Percentiles rank a stretch among this genome's conserved stretches.
Evolutionary conservation across 1,140 invertebrate genomes (phyloP).

Genomic region (Dermatophagoides farinae): DNA sequence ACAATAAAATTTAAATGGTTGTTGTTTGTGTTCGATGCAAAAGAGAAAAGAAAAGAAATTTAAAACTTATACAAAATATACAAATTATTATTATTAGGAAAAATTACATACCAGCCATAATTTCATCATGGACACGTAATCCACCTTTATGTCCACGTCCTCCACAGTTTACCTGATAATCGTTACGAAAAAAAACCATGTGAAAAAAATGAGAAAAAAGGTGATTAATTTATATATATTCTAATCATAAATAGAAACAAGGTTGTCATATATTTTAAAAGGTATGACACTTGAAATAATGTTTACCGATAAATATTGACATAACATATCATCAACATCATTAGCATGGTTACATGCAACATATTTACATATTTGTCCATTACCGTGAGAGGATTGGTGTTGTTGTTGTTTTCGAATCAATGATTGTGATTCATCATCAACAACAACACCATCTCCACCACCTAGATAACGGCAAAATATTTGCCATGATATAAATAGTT

Average conservation of each 20-base stretch:
- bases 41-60: background rate
- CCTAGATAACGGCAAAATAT: no score
- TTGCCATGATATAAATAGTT: no score
- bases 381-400: no score
- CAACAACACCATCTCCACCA: background rate
- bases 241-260: no score
- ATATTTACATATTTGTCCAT: no score
- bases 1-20: background rate
- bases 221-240: background rate
- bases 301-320: background rate
- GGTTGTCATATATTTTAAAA: background rate
- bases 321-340: background rate
- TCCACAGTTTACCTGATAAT: slow-evolving; percentile 15
- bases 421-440: no score
- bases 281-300: background rate
- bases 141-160: slow-evolving; percentile 12
- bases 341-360: background rate
- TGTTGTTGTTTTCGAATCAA: no score
- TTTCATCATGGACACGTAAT: slow-evolving; percentile 14
- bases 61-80: background rate
- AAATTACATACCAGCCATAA: slow-evolving; percentile 6
- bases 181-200: background rate
- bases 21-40: background rate
- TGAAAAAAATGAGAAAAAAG: background rate
- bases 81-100: background rate